Conservation (phyloP, 2,113 vertebrate species). For the Artemisiospiza belli region DNA sequence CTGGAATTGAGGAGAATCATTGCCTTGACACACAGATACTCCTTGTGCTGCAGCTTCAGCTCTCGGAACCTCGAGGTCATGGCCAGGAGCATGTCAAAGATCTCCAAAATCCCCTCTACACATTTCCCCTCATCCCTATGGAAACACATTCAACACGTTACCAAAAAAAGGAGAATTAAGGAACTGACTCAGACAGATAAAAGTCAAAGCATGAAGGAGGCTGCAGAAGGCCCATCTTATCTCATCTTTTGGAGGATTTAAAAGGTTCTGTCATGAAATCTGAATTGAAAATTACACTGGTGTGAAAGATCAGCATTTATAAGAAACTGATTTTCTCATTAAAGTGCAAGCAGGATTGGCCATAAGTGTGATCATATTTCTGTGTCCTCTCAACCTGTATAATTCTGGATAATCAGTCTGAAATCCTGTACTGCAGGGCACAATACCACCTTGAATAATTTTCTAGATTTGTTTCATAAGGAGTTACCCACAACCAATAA, state of each 20-base stretch:
- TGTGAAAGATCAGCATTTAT: not conserved
- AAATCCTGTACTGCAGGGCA: not conserved
- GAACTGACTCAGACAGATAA: not conserved
- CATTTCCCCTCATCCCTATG: constrained; percentile 94
- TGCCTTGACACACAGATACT: constrained; percentile 97
- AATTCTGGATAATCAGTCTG: not conserved
- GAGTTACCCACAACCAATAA: not conserved
- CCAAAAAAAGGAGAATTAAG: not conserved
- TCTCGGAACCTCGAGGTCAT: constrained; percentile 93
- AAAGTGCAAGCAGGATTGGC: not conserved
- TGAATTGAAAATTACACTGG: constrained; percentile 1
- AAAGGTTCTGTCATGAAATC: not conserved
- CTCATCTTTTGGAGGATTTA: not conserved
- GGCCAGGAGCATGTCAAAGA: constrained; percentile 97
- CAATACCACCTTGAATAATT: not conserved
- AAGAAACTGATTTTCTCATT: not conserved
- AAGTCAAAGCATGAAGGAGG: not conserved
- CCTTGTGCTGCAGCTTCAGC: constrained; percentile 92
- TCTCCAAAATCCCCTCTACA: constrained; percentile 97
- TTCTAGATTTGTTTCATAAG: not conserved
- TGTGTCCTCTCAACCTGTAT: not conserved
- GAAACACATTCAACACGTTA: constrained; percentile 39
- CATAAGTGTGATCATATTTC: not conserved
- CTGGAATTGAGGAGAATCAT: constrained; percentile 99
- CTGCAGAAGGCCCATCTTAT: not conserved